Evolutionary conservation across 1,140 invertebrate species (phyloP).

Genomic region (Notospermus geniculatus): DNA sequence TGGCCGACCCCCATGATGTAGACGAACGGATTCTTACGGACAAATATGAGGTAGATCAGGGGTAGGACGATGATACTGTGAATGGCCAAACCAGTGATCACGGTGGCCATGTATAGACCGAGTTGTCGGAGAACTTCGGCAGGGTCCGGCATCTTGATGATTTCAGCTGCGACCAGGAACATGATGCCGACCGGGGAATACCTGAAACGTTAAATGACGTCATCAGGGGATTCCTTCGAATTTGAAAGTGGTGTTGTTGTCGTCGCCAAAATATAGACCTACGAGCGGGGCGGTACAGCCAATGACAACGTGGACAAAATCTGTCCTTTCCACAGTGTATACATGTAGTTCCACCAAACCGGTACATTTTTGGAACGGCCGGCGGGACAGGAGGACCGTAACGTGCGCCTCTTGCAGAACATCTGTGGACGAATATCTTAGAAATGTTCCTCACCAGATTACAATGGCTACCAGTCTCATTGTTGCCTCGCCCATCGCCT

Average conservation of each 20-base stretch:
- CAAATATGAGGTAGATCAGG: constrained; percentile 42
- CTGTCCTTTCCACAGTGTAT: no score
- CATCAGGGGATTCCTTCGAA: constrained; percentile 6
- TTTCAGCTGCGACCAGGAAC: constrained; percentile 84
- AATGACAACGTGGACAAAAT: not conserved
- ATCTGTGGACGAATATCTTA: no score
- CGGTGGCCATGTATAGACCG: constrained; percentile 47
- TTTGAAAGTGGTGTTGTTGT: not conserved
- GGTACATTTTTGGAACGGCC: not conserved
- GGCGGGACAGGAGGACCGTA: not conserved
- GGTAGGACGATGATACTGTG: constrained; percentile 52
- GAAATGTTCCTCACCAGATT: constrained; percentile 46
- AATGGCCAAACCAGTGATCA: constrained; percentile 43
- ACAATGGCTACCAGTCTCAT: constrained; percentile 54
- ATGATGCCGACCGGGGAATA: constrained; percentile 87
- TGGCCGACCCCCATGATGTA: constrained; percentile 42
- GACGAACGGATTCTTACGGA: constrained; percentile 45
- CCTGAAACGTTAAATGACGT: constrained; percentile 59
- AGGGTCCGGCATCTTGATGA: constrained; percentile 77
- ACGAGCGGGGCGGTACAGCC: no score
- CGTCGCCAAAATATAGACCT: no score
- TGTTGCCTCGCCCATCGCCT: constrained; percentile 54
- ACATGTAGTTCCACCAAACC: not conserved
- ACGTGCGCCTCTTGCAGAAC: not conserved
- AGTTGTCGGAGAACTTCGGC: constrained; percentile 35